Evolutionary conservation across 2,797 vertebrate species (phyloP), one percentile per base, ranked within the genome.

Genomic region (Tokudaia tokunoshimensis): DNA sequence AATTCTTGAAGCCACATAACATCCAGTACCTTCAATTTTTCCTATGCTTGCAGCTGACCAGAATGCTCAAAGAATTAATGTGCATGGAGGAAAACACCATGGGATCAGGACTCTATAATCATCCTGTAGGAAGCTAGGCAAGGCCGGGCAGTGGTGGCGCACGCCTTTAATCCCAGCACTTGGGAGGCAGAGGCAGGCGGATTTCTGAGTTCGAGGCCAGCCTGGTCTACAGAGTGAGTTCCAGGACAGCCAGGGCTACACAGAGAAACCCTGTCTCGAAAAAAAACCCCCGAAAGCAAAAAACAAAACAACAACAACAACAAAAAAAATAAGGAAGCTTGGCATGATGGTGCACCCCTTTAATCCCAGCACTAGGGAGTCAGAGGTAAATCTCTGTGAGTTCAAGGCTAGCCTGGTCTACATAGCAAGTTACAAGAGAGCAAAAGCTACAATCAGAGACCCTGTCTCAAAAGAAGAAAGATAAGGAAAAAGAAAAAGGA

Each of bases 91-190:
- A 85, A 65, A 29, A 76, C 22, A 78, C 24, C 89, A 55, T 61
- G 81, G 26, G 91, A 88, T 92, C 15, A 72, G n/a, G 78, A 96
- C 91, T 90, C 84, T 95, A 94, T 82, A 78, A 85, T 76, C 37
- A 79, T 82, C 12, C 0, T 81, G 65, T 14, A 88, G 55, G 44
- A 50, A 85, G 44, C 31, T 52, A 6, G 31, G 47, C 44, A 50
- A 9, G 41, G 41, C 41, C 41, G 41, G 41, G 41, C 41, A 41
- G 41, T 41, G 63, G 13, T 52, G 6, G 83, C 26, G 31, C 13
- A 86, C 0, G 1, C 19, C 44, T 67, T 67, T 50, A 85, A 85
- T 52, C 20, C 31, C 61, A 85, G 19, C 61, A 34, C 61, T 67
- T 50, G 20, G 19, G 29, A 67, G 61, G 31, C 61, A 85, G 11